phyloP scores from a whole-genome alignment of 2,113 vertebrate genomes.

The Chiloscyllium plagiosum region DNA sequence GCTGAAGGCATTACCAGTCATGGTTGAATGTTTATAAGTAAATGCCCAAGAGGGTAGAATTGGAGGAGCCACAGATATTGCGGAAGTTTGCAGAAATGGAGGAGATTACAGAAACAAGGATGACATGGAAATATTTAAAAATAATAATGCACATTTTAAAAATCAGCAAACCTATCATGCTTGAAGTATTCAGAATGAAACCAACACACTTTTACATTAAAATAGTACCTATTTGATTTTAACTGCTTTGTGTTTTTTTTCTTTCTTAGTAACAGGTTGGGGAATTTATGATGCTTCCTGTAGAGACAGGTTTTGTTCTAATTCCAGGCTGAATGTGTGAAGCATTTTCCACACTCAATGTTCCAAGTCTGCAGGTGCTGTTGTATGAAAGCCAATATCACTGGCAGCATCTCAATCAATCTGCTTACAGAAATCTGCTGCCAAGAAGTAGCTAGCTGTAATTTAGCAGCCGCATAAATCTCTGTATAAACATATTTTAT shows the following conservation, averaged over 20 bases:
- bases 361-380: neutral
- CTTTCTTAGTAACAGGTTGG: neutral
- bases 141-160: neutral
- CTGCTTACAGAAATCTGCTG: neutral
- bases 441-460: neutral
- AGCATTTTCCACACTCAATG: neutral
- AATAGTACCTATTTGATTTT: neutral
- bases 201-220: neutral
- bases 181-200: too few species aligned
- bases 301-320: conserved; percentile 1
- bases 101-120: neutral
- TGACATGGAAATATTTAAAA: neutral
- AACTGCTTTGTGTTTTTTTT: neutral
- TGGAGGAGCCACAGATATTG: neutral
- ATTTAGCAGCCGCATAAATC: neutral
- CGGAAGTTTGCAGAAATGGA: neutral
- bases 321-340: conserved; percentile 22
- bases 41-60: neutral
- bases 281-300: neutral
- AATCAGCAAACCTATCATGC: neutral
- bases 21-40: neutral
- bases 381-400: neutral
- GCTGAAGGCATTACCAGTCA: neutral
- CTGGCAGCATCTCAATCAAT: conserved; percentile 22
- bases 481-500: neutral